These are phyloP conservation scores for Crotalus tigris DNA, from an alignment of 2,113 vertebrate genomes.

Conservation along the genomic window DNA sequence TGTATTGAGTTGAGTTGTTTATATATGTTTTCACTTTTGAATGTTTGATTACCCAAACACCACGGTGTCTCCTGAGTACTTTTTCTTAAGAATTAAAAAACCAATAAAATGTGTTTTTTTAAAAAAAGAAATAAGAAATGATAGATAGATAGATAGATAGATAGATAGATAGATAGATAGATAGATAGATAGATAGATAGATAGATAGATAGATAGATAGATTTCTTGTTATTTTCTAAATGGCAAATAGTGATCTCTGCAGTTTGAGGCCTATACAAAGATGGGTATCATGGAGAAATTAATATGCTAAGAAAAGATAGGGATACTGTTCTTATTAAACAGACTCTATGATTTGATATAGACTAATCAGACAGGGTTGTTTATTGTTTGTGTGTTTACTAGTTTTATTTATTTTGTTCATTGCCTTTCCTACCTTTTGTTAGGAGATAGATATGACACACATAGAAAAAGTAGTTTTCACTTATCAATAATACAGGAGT, in stretches of 20 bases:
- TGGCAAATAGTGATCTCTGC: neutral
- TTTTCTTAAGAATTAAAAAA: too few relatives aligned
- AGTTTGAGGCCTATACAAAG: neutral
- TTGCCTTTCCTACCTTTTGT: neutral
- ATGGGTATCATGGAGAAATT: neutral
- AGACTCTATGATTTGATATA: neutral
- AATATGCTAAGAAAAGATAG: neutral
- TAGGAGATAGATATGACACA: neutral
- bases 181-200: too few relatives aligned
- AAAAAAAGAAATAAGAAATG: too few relatives aligned
- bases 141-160: too few relatives aligned
- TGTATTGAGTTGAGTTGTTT: too few relatives aligned
- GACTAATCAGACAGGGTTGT: neutral
- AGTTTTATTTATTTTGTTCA: neutral
- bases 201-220: too few relatives aligned
- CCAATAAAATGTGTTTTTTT: too few relatives aligned
- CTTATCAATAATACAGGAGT: neutral
- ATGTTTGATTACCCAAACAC: too few relatives aligned
- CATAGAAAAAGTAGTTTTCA: neutral
- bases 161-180: too few relatives aligned
- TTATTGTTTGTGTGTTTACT: neutral
- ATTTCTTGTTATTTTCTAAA: neutral
- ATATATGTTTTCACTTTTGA: too few relatives aligned
- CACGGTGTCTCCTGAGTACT: too few relatives aligned
- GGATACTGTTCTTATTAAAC: neutral